Percentiles rank a stretch among this genome's conserved stretches.
Conservation (phyloP, 2,888 invertebrate genomes). For the Pammene aurita region DNA sequence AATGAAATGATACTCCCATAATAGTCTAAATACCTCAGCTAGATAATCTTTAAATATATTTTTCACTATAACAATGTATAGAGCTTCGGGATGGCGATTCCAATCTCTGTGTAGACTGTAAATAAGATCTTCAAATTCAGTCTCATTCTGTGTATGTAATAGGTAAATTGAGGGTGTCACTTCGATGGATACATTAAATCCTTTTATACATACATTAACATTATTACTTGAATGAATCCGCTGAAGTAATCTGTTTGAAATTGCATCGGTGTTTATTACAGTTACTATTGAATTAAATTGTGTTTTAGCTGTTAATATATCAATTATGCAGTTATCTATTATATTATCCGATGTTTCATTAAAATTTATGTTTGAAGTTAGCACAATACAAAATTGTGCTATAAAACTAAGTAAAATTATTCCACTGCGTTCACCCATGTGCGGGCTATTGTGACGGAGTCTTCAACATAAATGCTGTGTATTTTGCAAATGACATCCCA, state of each 20-base stretch:
- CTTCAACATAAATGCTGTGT: too few species aligned
- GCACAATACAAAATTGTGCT: not conserved
- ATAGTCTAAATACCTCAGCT: slow-evolving; percentile 21
- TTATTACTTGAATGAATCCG: slow-evolving; percentile 8
- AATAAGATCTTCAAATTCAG: slow-evolving; percentile 29
- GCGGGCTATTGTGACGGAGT: not conserved
- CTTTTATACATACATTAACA: slow-evolving; percentile 20
- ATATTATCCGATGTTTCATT: not conserved
- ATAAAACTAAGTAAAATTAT: not conserved
- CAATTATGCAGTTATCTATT: slow-evolving; percentile 22
- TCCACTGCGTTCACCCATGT: not conserved
- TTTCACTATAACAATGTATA: slow-evolving; percentile 29
- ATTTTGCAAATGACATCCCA: too few species aligned
- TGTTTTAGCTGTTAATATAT: slow-evolving; percentile 17
- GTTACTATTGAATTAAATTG: not conserved
- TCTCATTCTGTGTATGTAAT: slow-evolving; percentile 1
- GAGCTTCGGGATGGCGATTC: slow-evolving; percentile 30
- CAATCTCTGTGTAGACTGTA: slow-evolving; percentile 24
- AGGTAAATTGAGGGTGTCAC: not conserved
- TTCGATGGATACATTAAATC: not conserved
- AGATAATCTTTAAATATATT: not conserved
- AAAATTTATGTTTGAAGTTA: not conserved
- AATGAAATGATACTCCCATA: slow-evolving; percentile 35
- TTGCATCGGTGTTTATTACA: slow-evolving; percentile 6
- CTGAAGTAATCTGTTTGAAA: slow-evolving; percentile 15